A percentile compares a stretch with the other conserved stretches of the same genome.
phyloP scores from a whole-genome alignment of 2,797 vertebrate species.

The Micrastur ruficollis region DNA sequence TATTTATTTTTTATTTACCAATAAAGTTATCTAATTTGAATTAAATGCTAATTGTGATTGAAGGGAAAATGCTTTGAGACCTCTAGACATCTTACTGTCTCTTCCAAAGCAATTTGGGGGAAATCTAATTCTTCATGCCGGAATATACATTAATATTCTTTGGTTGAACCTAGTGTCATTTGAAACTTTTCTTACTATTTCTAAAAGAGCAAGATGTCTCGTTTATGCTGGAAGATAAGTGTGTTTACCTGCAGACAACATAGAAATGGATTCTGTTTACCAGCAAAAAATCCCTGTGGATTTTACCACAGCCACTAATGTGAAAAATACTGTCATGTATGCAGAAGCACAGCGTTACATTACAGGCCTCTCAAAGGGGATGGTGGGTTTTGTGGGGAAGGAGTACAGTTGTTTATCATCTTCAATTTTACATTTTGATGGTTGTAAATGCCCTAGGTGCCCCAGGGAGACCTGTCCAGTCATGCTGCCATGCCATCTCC shows the following conservation, averaged over 20 bases:
- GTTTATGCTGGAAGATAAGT: background rate
- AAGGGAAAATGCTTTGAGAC: constrained; percentile 20
- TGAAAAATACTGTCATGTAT: constrained; percentile 19
- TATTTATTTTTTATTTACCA: constrained; percentile 40
- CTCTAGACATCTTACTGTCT: background rate
- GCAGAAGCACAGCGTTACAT: constrained; percentile 11
- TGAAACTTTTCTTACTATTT: constrained; percentile 11
- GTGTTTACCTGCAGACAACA: constrained; percentile 35
- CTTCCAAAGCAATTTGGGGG: background rate
- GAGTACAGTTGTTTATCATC: background rate
- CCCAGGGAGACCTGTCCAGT: background rate
- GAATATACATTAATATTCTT: constrained; percentile 40
- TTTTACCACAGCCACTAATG: background rate
- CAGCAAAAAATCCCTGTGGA: background rate
- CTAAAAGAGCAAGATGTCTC: background rate
- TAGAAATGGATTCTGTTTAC: constrained; percentile 16
- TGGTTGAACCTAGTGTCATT: background rate
- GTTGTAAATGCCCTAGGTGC: background rate
- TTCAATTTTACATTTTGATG: background rate
- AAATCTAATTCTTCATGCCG: constrained; percentile 39
- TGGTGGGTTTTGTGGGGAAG: background rate
- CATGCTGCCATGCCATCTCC: background rate
- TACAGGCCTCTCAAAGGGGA: background rate
- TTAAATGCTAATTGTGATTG: constrained; percentile 36
- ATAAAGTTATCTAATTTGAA: constrained; percentile 33